These are phyloP conservation scores for Meganola albula DNA, from an alignment of 2,888 invertebrate genomes.

Conservation along the genomic window DNA sequence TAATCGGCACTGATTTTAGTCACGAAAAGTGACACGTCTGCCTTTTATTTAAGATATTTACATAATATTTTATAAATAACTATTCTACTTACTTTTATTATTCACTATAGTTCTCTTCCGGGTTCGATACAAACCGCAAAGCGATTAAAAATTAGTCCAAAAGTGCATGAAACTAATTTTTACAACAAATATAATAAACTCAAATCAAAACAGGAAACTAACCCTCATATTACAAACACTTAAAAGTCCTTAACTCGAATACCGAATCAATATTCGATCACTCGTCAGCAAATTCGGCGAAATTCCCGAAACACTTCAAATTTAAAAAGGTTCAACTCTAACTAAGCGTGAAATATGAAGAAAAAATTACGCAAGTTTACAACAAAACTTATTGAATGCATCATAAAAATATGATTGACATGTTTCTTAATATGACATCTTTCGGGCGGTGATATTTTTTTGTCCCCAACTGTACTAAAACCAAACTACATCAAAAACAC, in stretches of 20 bases:
- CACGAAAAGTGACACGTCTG: too few species aligned
- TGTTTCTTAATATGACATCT: constrained; percentile 77
- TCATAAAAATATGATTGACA: constrained; percentile 78
- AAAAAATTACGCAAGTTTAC: constrained; percentile 72
- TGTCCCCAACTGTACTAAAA: constrained; percentile 40
- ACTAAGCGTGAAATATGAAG: constrained; percentile 70
- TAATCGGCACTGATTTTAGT: too few species aligned
- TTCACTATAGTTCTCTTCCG: too few species aligned
- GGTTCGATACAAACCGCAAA: too few species aligned
- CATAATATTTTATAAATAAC: too few species aligned
- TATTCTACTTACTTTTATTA: too few species aligned
- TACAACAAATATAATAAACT: constrained; percentile 32
- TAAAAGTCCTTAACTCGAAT: constrained; percentile 39
- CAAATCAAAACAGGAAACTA: constrained; percentile 52
- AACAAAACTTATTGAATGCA: constrained; percentile 60
- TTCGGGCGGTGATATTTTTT: constrained; percentile 76
- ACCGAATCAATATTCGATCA: constrained; percentile 33
- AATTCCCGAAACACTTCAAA: constrained; percentile 43
- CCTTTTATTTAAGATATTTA: too few species aligned
- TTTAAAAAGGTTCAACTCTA: constrained; percentile 46
- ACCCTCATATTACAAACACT: constrained; percentile 44
- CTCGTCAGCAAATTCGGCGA: constrained; percentile 35
- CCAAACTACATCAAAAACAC: not conserved
- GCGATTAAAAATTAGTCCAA: constrained; percentile 10
- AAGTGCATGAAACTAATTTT: constrained; percentile 23